Evolutionary conservation across 2,113 vertebrate genomes (phyloP), one percentile per base, ranked within the genome.

Genomic region (Aptenodytes patagonicus): DNA sequence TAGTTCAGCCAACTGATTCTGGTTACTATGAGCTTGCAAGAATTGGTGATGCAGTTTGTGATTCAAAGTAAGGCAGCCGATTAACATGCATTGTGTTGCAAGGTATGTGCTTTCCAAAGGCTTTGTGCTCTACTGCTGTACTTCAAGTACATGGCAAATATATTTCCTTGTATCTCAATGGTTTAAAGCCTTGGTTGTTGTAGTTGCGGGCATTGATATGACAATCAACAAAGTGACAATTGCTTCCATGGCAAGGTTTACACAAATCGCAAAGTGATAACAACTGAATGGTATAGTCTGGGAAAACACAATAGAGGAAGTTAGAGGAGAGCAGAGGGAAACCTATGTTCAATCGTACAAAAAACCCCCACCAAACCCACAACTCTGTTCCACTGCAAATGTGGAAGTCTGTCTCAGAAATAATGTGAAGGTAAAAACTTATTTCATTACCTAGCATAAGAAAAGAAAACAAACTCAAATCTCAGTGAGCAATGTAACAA

Each of bases 311-410:
- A 44, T 2, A 85, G 34, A 69, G 26, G 26, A 81, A 87, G 10
- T 52, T 73, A 49, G 12, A 83, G 11, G 36, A 58, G 3, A 66
- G 10, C 2, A 68, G 2, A 91, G 17, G 25, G 28, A 73, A 86
- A 88, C 4, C 14, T 61, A 60, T 26, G 11, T 60, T 64, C 31
- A 38, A 0, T n/a, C 1, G 3, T 32, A 68, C 1, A 13, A 70
- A 71, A 62, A 46, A 11, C 1, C 0, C 1, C 3, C 7, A 5
- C 6, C n/a, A 62, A 69, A 83, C 22, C 11, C 24, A 69, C 17
- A 80, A 31, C 2, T 47, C 17, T 44, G 6, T 28, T 61, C 22
- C 19, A 34, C 15, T 54, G 22, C 6, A 80, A 26, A 57, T 6
- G 1, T 29, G n/a, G 24, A 93, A 80, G 11, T 22, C 34, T 40